Evolutionary conservation across 2,797 vertebrate genomes (phyloP).

Genomic region (Siniperca obscura): DNA sequence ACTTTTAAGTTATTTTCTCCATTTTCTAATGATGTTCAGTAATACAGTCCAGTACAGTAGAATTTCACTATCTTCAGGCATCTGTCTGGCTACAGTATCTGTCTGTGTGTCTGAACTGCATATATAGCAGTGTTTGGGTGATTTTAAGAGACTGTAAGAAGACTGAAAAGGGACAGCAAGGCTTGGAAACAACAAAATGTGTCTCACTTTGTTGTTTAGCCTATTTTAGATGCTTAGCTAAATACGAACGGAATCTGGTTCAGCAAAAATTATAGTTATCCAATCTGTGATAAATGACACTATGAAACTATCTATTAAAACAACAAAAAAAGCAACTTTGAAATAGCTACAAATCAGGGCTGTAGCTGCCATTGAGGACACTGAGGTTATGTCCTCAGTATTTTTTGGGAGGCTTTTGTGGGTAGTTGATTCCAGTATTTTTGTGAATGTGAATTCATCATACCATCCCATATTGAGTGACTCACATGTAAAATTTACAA

Average conservation of each 20-base stretch:
- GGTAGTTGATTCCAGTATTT: background rate
- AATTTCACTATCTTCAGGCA: constrained; percentile 50
- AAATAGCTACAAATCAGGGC: constrained; percentile 25
- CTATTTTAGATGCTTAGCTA: constrained; percentile 25
- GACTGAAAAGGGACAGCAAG: constrained; percentile 37
- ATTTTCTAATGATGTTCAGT: constrained; percentile 73
- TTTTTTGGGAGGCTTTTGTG: background rate
- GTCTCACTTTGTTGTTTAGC: constrained; percentile 19
- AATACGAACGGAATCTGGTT: constrained; percentile 11
- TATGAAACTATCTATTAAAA: constrained; percentile 23
- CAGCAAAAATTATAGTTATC: background rate
- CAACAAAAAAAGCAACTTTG: constrained; percentile 6
- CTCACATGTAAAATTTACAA: background rate
- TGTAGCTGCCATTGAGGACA: background rate
- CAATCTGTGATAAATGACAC: constrained; percentile 10
- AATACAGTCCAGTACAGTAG: constrained; percentile 73
- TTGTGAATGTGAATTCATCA: background rate
- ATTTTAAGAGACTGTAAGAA: constrained; percentile 29
- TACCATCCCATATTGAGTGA: background rate
- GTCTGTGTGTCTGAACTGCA: constrained; percentile 40
- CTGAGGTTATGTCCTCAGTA: background rate
- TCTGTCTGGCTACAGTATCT: constrained; percentile 42
- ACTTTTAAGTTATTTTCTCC: constrained; percentile 84
- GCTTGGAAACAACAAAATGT: constrained; percentile 13
- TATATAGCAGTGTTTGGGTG: constrained; percentile 31